These are phyloP conservation scores for Sphyrna mokarran DNA, from an alignment of 2,113 vertebrate genomes.

Conservation along the genomic window DNA sequence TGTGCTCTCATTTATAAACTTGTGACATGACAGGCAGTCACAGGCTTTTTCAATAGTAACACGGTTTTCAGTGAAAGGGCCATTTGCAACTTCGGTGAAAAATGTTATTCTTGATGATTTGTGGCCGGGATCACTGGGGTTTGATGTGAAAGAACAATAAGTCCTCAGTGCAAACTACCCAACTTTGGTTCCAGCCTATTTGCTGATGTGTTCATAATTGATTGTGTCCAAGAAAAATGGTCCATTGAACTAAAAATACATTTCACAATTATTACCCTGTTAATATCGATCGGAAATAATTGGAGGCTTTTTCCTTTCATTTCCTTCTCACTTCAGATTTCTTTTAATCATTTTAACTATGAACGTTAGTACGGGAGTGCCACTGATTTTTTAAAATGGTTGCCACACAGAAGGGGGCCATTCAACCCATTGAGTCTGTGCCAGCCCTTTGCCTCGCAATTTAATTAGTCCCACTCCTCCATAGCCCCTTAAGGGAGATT, in stretches of 20 bases:
- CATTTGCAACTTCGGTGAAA: background rate
- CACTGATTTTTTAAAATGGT: background rate
- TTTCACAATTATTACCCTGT: background rate
- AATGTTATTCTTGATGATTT: constrained; percentile 10
- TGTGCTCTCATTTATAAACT: background rate
- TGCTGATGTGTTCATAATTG: background rate
- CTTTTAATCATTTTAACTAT: background rate
- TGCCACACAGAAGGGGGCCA: background rate
- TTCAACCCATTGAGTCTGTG: background rate
- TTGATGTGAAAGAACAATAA: background rate
- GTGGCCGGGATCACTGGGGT: background rate
- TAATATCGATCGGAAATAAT: background rate
- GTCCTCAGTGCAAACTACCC: background rate
- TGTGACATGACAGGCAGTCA: background rate
- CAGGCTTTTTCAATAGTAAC: background rate
- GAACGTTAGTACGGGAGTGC: too few species aligned
- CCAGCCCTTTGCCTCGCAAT: background rate
- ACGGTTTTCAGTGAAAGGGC: background rate
- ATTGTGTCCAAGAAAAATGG: background rate
- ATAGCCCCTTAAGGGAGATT: background rate
- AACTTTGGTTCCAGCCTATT: background rate
- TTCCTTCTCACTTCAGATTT: background rate
- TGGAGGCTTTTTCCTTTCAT: background rate
- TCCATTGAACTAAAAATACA: constrained; percentile 1
- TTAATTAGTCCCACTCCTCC: background rate